Base-by-base conservation (phyloP, 2,797 vertebrate species). In the Myripristis murdjan region DNA sequence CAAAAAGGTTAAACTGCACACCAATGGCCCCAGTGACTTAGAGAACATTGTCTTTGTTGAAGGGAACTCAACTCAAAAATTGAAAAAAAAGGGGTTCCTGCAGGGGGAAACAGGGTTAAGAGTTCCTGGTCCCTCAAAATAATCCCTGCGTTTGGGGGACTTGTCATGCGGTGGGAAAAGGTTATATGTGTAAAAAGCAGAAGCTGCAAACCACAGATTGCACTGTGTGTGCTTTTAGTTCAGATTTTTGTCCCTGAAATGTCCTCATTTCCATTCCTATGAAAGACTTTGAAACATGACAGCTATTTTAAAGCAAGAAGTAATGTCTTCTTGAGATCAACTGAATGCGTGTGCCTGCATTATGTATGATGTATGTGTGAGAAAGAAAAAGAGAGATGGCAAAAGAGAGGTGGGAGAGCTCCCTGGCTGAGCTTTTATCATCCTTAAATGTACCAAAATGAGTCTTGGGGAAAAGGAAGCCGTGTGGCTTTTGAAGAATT, bases 401-500 rank as follows among this genome's bases (percentile, higher is more conserved):
- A 8, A 59, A 63, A 44, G 52, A 15, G 75, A 79, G 77, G 73
- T 35, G 41, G 65, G 63, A 65, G 80, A 75, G 80, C 75, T 82
- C 75, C 73, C 66, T 77, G 81, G 69, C 78, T 77, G 77, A 83
- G 87, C 88, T 90, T 91, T 90, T 92, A 93, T 91, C 89, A 86
- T 88, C 85, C 82, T 85, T 94, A 92, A 94, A 93, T 87, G 90
- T 87, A 90, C 84, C 90, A 89, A 91, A 93, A 94, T 94, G 92
- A 92, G 91, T 93, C 88, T 82, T 60, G 81, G 87, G 87, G 83
- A 87, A 72, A 70, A 55, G 83, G 89, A 87, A 78, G 28, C 72
- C 48, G n/a, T 70, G 79, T 87, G 68, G 78, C 90, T 83, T 92
- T 92, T 94, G 89, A 93, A 92, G 93, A 92, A 95, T 95, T 95